A percentile compares a stretch with the other conserved stretches of the same genome.
phyloP scores from a whole-genome alignment of 2,113 vertebrate species.

The Sinocyclocheilus anshuiensis region DNA sequence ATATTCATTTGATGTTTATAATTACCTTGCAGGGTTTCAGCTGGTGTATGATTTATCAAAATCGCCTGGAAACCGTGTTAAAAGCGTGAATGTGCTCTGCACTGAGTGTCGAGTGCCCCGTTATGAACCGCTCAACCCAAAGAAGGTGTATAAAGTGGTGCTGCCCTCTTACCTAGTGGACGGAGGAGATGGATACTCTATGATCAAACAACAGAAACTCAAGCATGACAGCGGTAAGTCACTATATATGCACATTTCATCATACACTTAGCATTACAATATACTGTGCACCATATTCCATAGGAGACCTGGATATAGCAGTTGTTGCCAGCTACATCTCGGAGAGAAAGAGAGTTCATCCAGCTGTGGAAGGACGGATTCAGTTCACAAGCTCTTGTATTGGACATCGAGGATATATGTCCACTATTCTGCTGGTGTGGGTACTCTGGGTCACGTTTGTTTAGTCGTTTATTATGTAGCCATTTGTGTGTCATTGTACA shows the following conservation, averaged over 20 bases:
- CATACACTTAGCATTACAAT: neutral
- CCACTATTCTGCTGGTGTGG: slow-evolving; percentile 20
- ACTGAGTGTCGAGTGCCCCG: slow-evolving; percentile 82
- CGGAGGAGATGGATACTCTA: slow-evolving; percentile 85
- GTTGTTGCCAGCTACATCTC: slow-evolving; percentile 82
- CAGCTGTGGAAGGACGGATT: slow-evolving; percentile 86
- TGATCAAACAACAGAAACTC: slow-evolving; percentile 79
- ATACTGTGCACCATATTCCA: neutral
- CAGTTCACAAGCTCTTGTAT: slow-evolving; percentile 68
- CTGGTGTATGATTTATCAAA: slow-evolving; percentile 81
- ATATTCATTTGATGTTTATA: neutral
- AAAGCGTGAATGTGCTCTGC: slow-evolving; percentile 80
- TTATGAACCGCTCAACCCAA: slow-evolving; percentile 76
- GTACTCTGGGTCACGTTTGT: slow-evolving; percentile 56
- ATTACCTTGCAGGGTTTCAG: slow-evolving; percentile 76
- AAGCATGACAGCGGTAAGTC: slow-evolving; percentile 87
- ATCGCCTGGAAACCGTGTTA: slow-evolving; percentile 73
- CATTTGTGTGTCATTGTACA: slow-evolving; percentile 52
- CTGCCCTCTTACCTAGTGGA: slow-evolving; percentile 79
- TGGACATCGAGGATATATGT: slow-evolving; percentile 33
- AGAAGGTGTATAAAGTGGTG: slow-evolving; percentile 78
- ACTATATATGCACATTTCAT: neutral
- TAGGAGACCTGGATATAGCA: slow-evolving; percentile 83
- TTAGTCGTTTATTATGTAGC: neutral
- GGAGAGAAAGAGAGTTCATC: slow-evolving; percentile 79